These are phyloP conservation scores for Gryllus bimaculatus DNA, from an alignment of 1,140 invertebrate genomes.

Conservation along the genomic window DNA sequence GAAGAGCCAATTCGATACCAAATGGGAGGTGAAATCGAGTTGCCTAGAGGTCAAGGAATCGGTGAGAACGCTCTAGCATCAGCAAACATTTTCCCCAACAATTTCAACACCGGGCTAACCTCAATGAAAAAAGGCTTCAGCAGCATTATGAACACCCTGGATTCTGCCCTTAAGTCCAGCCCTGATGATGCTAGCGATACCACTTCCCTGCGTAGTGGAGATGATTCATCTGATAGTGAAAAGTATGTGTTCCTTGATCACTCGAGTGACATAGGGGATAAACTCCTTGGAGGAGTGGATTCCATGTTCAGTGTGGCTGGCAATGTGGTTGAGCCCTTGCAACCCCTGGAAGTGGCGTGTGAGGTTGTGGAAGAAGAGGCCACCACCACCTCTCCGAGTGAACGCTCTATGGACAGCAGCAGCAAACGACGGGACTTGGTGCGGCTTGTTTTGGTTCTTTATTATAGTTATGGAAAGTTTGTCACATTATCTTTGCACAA, in stretches of 20 bases:
- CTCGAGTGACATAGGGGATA: slow-evolving; percentile 30
- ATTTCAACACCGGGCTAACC: slow-evolving; percentile 43
- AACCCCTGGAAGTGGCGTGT: slow-evolving; percentile 63
- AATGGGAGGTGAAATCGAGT: neutral
- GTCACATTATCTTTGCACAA: no score
- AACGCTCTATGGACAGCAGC: slow-evolving; percentile 66
- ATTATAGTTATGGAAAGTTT: no score
- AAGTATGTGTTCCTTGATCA: slow-evolving; percentile 53
- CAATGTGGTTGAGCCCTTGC: slow-evolving; percentile 23
- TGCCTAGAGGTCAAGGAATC: no score
- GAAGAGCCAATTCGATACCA: neutral
- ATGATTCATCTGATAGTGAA: slow-evolving; percentile 68
- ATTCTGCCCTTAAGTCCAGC: slow-evolving; percentile 60
- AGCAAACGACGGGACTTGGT: slow-evolving; percentile 68
- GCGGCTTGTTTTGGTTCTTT: slow-evolving; percentile 30
- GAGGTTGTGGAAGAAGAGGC: slow-evolving; percentile 54
- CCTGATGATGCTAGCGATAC: slow-evolving; percentile 51
- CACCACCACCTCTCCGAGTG: slow-evolving; percentile 58
- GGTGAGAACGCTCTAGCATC: neutral
- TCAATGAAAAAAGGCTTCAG: slow-evolving; percentile 71
- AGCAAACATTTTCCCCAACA: slow-evolving; percentile 1
- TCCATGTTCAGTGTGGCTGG: slow-evolving; percentile 45
- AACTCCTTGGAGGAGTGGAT: slow-evolving; percentile 32
- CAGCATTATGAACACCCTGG: slow-evolving; percentile 69
- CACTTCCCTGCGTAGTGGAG: slow-evolving; percentile 41